Conservation (phyloP, 2,888 invertebrate species). For the Megaustenia siamemsis region DNA sequence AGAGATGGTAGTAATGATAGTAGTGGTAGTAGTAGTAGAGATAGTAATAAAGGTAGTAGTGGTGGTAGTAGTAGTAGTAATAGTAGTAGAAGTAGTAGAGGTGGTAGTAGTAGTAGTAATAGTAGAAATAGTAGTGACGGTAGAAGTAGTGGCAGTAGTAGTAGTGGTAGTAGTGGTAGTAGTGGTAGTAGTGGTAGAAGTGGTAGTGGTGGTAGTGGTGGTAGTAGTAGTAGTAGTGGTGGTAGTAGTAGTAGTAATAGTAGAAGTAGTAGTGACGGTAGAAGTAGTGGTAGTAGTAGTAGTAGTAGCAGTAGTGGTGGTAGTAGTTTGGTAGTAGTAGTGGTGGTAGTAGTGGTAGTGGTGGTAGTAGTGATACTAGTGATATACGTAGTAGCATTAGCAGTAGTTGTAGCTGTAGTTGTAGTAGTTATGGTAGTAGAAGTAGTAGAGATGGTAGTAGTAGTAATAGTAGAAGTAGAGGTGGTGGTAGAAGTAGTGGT, state of each 20-base stretch:
- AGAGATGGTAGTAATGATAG: background rate
- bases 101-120: too few relatives aligned
- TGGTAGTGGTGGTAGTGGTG: background rate
- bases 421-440: too few relatives aligned
- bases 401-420: too few relatives aligned
- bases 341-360: background rate
- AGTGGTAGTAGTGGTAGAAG: background rate
- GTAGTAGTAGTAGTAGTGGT: constrained; percentile 25
- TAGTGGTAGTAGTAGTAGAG: constrained; percentile 6
- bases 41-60: too few relatives aligned
- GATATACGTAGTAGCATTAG: background rate
- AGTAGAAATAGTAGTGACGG: background rate
- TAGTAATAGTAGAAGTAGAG: too few relatives aligned
- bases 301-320: background rate
- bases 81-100: background rate
- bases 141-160: background rate
- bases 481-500: too few relatives aligned
- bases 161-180: background rate
- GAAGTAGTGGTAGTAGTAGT: background rate
- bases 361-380: background rate
- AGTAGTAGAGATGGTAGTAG: too few relatives aligned
- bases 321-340: background rate
- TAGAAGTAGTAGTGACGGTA: constrained; percentile 8
- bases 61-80: background rate
- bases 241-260: constrained; percentile 12